Percentiles rank a stretch among this genome's conserved stretches.
phyloP scores from a whole-genome alignment of 2,888 invertebrate species.

The Steinernema scapterisci region DNA sequence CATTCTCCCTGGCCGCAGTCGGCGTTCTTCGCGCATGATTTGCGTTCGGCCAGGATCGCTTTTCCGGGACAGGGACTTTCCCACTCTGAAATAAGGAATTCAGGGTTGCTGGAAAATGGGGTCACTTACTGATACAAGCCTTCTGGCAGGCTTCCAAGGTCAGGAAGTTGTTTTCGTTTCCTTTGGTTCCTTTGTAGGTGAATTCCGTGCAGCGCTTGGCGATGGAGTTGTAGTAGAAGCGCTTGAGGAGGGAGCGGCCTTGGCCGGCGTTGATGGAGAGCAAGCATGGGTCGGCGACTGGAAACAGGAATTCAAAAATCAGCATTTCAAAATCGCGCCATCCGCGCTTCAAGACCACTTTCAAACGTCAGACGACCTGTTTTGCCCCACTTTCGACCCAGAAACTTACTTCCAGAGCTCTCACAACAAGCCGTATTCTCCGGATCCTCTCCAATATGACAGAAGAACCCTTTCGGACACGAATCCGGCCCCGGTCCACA shows the following conservation, averaged over 20 bases:
- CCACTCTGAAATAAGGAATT: constrained; percentile 49
- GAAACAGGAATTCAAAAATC: constrained; percentile 34
- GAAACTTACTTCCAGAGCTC: constrained; percentile 58
- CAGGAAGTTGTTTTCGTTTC: constrained; percentile 66
- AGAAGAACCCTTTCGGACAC: constrained; percentile 64
- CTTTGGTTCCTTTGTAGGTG: constrained; percentile 59
- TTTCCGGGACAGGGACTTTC: constrained; percentile 62
- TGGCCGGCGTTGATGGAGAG: constrained; percentile 60
- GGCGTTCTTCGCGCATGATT: constrained; percentile 41
- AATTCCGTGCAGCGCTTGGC: constrained; percentile 63
- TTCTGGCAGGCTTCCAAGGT: constrained; percentile 56
- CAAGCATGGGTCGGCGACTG: constrained; percentile 61
- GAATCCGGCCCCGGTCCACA: constrained; percentile 39
- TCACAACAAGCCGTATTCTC: constrained; percentile 64
- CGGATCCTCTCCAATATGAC: constrained; percentile 64
- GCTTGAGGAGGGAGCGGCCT: constrained; percentile 54
- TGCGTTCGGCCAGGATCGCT: constrained; percentile 43
- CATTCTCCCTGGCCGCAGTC: constrained; percentile 57
- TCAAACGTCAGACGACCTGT: too few species aligned
- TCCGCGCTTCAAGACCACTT: not conserved
- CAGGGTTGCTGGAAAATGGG: not conserved
- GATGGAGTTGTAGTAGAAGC: constrained; percentile 64
- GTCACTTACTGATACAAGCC: constrained; percentile 55
- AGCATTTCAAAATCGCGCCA: constrained; percentile 3
- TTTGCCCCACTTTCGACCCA: not conserved